These are phyloP conservation scores for Leptinotarsa lineolata DNA, from an alignment of 1,140 invertebrate species.

Conservation along the genomic window DNA sequence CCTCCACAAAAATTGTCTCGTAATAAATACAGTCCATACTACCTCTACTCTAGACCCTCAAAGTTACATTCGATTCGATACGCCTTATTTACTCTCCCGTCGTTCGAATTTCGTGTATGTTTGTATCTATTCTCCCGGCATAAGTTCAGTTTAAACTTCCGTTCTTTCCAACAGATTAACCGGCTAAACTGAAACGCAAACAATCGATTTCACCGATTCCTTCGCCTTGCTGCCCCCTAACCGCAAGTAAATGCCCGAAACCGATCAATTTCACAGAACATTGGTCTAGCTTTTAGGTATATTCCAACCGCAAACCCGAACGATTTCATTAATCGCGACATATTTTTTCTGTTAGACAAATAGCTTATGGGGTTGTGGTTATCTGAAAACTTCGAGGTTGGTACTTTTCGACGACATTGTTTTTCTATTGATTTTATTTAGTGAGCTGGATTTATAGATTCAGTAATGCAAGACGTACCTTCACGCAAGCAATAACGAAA, in stretches of 20 bases:
- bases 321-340: not conserved
- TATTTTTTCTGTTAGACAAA: not conserved
- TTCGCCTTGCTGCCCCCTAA: conserved; percentile 10
- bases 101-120: not conserved
- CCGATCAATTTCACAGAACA: conserved; percentile 55
- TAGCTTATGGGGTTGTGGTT: too few species aligned
- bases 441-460: too few species aligned
- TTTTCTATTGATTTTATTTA: too few species aligned
- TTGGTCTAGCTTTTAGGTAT: conserved; percentile 46
- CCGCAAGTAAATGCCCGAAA: conserved; percentile 33
- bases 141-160: conserved; percentile 23
- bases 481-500: too few species aligned
- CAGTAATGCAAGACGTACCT: too few species aligned
- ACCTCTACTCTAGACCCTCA: too few species aligned
- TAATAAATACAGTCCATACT: too few species aligned
- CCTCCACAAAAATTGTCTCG: too few species aligned
- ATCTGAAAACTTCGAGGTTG: too few species aligned
- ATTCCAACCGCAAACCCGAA: conserved; percentile 38
- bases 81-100: not conserved
- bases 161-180: conserved; percentile 30
- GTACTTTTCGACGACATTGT: too few species aligned
- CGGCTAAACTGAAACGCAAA: conserved; percentile 25
- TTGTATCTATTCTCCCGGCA: not conserved
- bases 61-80: not conserved
- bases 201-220: conserved; percentile 18